phyloP scores from a whole-genome alignment of 2,888 invertebrate species.

The Cosmopolites sordidus region DNA sequence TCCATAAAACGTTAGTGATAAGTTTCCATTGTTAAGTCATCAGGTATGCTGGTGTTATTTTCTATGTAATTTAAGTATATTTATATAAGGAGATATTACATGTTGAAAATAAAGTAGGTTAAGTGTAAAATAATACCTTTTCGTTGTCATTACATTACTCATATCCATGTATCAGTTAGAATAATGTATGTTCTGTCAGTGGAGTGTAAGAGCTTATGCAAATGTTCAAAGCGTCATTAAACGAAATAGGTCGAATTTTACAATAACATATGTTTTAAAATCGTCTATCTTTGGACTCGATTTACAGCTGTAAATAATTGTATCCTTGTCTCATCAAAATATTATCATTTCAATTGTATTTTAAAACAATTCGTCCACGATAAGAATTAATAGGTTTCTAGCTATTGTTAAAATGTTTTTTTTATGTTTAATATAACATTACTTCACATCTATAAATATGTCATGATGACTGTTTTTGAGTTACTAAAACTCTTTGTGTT shows the following conservation, averaged over 20 bases:
- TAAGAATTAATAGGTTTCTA: too few species aligned
- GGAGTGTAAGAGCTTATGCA: not conserved
- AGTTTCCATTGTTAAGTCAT: conserved; percentile 1
- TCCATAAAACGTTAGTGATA: conserved; percentile 1
- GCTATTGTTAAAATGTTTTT: too few species aligned
- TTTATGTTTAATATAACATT: too few species aligned
- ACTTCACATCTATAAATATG: too few species aligned
- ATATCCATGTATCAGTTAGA: not conserved
- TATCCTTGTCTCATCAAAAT: too few species aligned
- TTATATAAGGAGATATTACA: not conserved
- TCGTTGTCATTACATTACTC: not conserved
- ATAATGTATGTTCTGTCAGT: not conserved
- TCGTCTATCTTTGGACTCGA: too few species aligned
- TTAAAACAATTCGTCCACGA: too few species aligned
- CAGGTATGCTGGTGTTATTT: not conserved
- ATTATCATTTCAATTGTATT: too few species aligned
- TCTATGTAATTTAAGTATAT: conserved; percentile 1
- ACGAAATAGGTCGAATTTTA: not conserved
- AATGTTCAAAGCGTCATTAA: not conserved
- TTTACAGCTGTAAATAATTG: too few species aligned
- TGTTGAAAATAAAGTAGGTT: not conserved
- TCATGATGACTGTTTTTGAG: too few species aligned
- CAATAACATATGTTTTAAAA: not conserved
- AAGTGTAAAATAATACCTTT: conserved; percentile 1
- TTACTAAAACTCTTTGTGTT: too few species aligned